Evolutionary conservation across 2,113 vertebrate genomes (phyloP), one percentile per base, ranked within the genome.

Genomic region (Elgaria multicarinata): DNA sequence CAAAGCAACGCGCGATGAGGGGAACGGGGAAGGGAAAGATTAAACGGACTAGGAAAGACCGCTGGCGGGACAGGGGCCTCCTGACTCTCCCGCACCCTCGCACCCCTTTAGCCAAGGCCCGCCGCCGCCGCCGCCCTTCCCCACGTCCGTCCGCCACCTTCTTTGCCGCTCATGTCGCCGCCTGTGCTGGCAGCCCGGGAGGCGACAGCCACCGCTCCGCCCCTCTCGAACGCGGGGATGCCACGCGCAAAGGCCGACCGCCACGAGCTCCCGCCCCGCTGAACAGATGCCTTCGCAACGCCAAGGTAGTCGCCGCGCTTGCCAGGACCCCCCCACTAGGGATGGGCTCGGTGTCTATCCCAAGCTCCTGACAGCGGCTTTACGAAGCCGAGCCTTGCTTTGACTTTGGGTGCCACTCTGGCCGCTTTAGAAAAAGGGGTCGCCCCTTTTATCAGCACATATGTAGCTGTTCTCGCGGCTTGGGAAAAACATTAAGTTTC

Each of bases 111-210:
- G 42, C 12, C 7, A 22, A 31, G 10, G 50, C 14, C 4, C 20
- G 8, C 42, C 90, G 71, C 62, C 14, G 0, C 62, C 33, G 6
- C n/a, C 84, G 85, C 89, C 85, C 6, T 72, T 42, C 20, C 44
- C 8, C 12, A 62, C 16, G 18, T 24, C 84, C 76, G 16, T n/a
- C 80, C 50, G 44, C 90, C 93, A 96, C 96, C 96, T 96, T 96
- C 96, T 92, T 94, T 96, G 93, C 67, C 80, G 94, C 90, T 96
- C 96, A 96, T 96, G 91, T 55, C 85, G 85, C 91, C 85, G 85
- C 91, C 89, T 16, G 71, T 53, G 42, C 86, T 46, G 24, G 77
- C 83, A 39, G 13, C 12, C 53, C 13, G 53, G 33, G 20, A 36
- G 50, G 42, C 88, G 26, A 1, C 7, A 64, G 42, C 82, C n/a